Conservation (phyloP, 2,888 invertebrate genomes). For the Brachyptera risi region DNA sequence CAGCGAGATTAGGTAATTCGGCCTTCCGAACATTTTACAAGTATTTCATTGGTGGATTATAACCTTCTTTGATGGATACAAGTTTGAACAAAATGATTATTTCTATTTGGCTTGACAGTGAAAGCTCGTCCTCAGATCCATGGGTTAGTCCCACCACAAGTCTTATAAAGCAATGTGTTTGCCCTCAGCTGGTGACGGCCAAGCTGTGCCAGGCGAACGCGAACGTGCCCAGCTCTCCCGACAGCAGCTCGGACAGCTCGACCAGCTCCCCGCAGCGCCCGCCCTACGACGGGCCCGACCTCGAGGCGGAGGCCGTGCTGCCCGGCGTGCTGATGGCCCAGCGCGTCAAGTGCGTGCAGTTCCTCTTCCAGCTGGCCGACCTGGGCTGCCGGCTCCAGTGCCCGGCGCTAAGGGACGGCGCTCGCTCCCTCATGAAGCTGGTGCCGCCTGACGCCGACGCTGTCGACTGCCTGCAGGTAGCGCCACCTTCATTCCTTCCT, state of each 20-base stretch:
- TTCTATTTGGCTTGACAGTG: no score
- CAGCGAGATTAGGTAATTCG: no score
- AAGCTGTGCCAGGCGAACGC: constrained; percentile 70
- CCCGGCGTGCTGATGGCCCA: constrained; percentile 89
- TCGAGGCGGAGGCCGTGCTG: constrained; percentile 81
- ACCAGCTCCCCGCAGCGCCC: constrained; percentile 87
- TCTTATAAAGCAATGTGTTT: no score
- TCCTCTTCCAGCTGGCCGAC: constrained; percentile 83
- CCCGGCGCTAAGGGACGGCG: constrained; percentile 77
- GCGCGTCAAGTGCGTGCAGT: constrained; percentile 70
- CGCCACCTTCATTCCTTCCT: no score
- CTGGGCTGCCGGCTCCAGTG: constrained; percentile 79
- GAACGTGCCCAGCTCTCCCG: constrained; percentile 75
- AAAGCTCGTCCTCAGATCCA: no score
- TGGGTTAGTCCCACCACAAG: no score
- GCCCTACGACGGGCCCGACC: constrained; percentile 73
- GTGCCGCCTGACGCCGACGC: constrained; percentile 72
- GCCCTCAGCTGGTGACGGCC: constrained; percentile 64
- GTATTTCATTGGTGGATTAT: no score
- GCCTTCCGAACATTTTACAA: no score
- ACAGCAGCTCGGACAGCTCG: constrained; percentile 92
- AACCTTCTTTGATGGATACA: no score
- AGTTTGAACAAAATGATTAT: no score
- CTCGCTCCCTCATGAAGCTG: constrained; percentile 70
- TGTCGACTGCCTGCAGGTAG: constrained; percentile 54